phyloP scores from a whole-genome alignment of 2,797 vertebrate species.

The Perdix hodgsoniae region DNA sequence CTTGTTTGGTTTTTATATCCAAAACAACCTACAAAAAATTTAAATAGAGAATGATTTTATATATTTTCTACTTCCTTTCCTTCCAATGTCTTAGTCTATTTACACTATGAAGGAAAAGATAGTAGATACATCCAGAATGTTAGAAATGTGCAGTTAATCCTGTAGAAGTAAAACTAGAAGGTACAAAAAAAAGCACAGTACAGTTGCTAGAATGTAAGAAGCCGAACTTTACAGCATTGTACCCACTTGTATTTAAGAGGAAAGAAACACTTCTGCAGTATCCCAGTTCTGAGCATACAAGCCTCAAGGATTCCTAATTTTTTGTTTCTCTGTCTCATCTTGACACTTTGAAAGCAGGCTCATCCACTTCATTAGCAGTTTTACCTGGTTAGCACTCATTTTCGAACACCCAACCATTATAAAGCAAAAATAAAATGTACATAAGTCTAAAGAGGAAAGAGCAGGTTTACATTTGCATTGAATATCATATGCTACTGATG shows the following conservation, averaged over 20 bases:
- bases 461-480: neutral
- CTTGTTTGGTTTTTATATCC: neutral
- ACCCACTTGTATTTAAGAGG: neutral
- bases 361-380: neutral
- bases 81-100: neutral
- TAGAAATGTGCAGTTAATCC: fast-evolving
- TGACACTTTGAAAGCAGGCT: neutral
- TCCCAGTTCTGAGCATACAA: neutral
- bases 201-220: neutral
- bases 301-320: neutral
- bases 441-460: neutral
- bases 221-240: neutral
- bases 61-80: neutral
- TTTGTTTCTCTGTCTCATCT: neutral
- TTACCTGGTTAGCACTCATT: neutral
- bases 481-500: neutral
- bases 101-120: neutral
- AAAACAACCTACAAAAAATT: neutral
- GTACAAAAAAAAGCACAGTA: neutral
- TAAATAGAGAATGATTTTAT: neutral
- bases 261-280: too few relatives aligned
- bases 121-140: neutral
- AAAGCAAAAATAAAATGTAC: neutral
- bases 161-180: neutral
- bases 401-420: neutral